A percentile compares a stretch with the other conserved stretches of the same genome.
Conservation (phyloP, 1,140 invertebrate genomes). For the Zaprionus ornatus region DNA sequence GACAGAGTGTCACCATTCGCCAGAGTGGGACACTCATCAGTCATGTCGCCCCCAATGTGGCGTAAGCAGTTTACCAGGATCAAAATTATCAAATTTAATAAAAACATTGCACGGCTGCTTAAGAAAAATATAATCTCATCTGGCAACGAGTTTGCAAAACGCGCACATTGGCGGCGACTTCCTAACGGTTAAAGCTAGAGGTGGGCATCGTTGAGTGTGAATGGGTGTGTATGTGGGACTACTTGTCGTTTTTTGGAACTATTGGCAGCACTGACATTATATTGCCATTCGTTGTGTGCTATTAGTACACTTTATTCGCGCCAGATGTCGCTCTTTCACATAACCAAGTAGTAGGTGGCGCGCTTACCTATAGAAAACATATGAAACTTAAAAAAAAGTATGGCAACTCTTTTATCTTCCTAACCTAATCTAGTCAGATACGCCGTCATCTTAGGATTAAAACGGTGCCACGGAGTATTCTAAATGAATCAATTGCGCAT, state of each 20-base stretch:
- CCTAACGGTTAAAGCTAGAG: conserved; percentile 23
- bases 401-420: too few species aligned
- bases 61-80: conserved; percentile 53
- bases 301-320: neutral
- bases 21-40: conserved; percentile 85
- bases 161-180: neutral
- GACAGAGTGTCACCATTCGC: conserved; percentile 86
- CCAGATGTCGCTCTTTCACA: neutral
- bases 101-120: conserved; percentile 29
- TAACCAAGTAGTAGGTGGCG: too few species aligned
- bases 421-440: too few species aligned
- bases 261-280: neutral
- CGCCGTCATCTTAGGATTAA: too few species aligned
- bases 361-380: too few species aligned
- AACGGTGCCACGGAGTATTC: too few species aligned
- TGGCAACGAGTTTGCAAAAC: conserved; percentile 11
- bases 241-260: neutral
- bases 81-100: conserved; percentile 42
- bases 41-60: neutral
- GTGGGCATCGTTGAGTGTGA: neutral
- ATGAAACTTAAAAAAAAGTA: too few species aligned
- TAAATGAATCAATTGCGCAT: too few species aligned
- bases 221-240: neutral
- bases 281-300: neutral
- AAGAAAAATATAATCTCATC: neutral